Evolutionary conservation across 2,797 vertebrate species (phyloP).

Genomic region (Salarias fasciatus): DNA sequence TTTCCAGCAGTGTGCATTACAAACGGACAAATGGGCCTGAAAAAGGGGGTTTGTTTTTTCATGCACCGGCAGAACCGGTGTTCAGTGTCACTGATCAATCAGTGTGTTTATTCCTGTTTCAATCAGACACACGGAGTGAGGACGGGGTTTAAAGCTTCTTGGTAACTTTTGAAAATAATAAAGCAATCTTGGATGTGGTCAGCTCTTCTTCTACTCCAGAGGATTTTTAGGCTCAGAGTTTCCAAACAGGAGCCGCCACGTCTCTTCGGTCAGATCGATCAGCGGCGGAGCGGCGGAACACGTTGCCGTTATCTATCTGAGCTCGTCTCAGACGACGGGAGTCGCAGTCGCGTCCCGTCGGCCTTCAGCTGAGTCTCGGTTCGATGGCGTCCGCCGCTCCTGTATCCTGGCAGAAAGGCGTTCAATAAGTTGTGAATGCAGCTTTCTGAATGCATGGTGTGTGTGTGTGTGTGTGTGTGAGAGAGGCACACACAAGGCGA

Average conservation of each 20-base stretch:
- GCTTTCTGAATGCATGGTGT: slow-evolving; percentile 74
- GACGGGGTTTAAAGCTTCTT: too few species aligned
- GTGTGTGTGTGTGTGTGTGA: slow-evolving; percentile 62
- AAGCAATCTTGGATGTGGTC: too few species aligned
- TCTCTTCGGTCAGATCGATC: too few species aligned
- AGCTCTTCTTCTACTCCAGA: too few species aligned
- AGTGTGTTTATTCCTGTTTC: slow-evolving; percentile 25
- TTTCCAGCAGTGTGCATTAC: slow-evolving; percentile 57
- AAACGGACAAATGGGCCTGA: slow-evolving; percentile 67
- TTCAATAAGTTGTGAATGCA: slow-evolving; percentile 61
- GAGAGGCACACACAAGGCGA: slow-evolving; percentile 63
- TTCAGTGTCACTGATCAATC: slow-evolving; percentile 45
- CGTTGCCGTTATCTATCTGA: too few species aligned
- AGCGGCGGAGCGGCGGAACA: too few species aligned
- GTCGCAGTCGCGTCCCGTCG: not conserved
- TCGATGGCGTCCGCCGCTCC: slow-evolving; percentile 20
- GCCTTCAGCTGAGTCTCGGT: not conserved
- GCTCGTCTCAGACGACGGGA: slow-evolving; percentile 5
- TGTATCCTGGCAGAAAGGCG: slow-evolving; percentile 11
- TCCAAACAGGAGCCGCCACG: too few species aligned
- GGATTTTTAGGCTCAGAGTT: too few species aligned
- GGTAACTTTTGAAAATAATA: too few species aligned
- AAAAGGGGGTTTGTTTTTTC: slow-evolving; percentile 60
- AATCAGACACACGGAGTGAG: too few species aligned
- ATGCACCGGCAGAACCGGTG: slow-evolving; percentile 16